phyloP scores from a whole-genome alignment of 2,113 vertebrate genomes.

The Siphamia tubifer region DNA sequence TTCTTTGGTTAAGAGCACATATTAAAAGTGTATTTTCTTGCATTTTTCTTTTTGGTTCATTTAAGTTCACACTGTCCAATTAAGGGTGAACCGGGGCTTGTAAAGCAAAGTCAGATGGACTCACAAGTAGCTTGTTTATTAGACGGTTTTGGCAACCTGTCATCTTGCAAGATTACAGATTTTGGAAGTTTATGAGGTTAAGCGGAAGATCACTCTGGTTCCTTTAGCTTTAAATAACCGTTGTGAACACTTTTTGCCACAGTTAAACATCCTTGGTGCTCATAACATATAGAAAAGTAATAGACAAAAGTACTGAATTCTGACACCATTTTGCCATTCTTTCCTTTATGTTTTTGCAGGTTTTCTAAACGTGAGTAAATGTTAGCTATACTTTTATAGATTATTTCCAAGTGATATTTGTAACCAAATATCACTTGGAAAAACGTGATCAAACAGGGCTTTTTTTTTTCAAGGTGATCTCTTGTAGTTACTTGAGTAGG shows the following conservation, averaged over 20 bases:
- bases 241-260: not conserved
- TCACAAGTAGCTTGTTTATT: slow-evolving; percentile 51
- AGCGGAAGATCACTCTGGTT: not conserved
- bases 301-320: not conserved
- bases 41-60: slow-evolving; percentile 48
- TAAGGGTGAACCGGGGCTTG: slow-evolving; percentile 36
- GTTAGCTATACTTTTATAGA: slow-evolving; percentile 10
- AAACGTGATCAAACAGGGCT: slow-evolving; percentile 7
- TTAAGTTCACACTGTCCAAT: slow-evolving; percentile 49
- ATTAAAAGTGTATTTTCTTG: slow-evolving; percentile 5
- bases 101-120: slow-evolving; percentile 52
- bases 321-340: slow-evolving; percentile 6
- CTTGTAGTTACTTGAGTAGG: not conserved
- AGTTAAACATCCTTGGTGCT: slow-evolving; percentile 16
- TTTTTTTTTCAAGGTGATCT: not conserved
- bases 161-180: slow-evolving; percentile 25
- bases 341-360: slow-evolving; percentile 9
- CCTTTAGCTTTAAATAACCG: not conserved
- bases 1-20: slow-evolving; percentile 29
- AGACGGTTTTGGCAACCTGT: slow-evolving; percentile 39
- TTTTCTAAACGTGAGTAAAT: slow-evolving; percentile 27
- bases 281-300: slow-evolving; percentile 13
- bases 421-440: slow-evolving; percentile 10
- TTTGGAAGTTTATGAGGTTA: slow-evolving; percentile 7
- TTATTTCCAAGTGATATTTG: no score